Base-by-base conservation (phyloP, 1,140 invertebrate genomes). In the Bombus pascuorum region DNA sequence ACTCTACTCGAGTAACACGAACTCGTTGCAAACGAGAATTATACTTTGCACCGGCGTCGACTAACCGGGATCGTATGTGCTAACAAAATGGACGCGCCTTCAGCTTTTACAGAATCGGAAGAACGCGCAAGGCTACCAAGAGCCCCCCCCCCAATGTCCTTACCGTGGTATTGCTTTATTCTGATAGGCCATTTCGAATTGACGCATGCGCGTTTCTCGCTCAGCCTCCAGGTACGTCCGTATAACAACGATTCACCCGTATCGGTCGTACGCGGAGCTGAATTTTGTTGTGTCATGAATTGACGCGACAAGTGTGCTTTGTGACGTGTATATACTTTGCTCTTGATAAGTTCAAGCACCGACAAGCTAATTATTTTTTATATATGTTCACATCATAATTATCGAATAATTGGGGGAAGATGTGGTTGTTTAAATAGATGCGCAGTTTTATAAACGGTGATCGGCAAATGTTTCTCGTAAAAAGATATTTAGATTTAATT, bases 41-140 rank as follows among this genome's bases (percentile, higher is more conserved):
- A 91, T 91, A 92, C 81, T 75, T 81, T 86, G 53, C 93, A 93
- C 92, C 92, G 92, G 93, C 91, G 93, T 92, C 92, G 93, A 92
- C 91, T 91, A 89, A 57, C 89, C 91, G 92, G 92, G 92, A 93
- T 93, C 93, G 77, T 87, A 76, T 32, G 62, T 75, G 72, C 71
- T 47, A 73, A 89, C 91, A 93, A 93, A 93, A 94, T 94, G 93
- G 93, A 93, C 91, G 93, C 81, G 79, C 66, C 59, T 85, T 73
- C 77, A 75, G 70, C 75, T 37, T 73, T 37, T 57, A 76, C 75
- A 62, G 73, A 66, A 82, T 75, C 73, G 87, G 74, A 76, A 83
- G 76, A 89, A 87, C 76, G 86, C 89, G 88, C 90, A 90, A 91
- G 85, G 89, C 91, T 79, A 87, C 88, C 81, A 66, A 81, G 87